phyloP scores from a whole-genome alignment of 1,140 invertebrate genomes.

The Drosophila truncata region DNA sequence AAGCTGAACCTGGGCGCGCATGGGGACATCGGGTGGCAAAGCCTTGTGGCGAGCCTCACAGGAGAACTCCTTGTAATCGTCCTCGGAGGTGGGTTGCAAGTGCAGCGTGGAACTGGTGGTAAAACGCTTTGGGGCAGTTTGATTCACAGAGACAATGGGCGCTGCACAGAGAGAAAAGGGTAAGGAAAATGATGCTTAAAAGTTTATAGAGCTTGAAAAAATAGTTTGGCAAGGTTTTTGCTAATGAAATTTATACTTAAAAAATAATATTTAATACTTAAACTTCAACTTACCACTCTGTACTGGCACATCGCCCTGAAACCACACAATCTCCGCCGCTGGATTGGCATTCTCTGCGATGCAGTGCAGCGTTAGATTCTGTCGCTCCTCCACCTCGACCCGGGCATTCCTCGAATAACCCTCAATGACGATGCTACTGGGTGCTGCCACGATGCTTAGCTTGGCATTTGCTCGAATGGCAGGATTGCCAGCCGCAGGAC shows the following conservation, averaged over 20 bases:
- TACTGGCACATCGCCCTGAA: slow-evolving; percentile 91
- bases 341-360: slow-evolving; percentile 94
- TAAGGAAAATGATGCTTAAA: background rate
- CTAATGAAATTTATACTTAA: background rate
- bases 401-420: slow-evolving; percentile 91
- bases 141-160: slow-evolving; percentile 86
- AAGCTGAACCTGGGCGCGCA: slow-evolving; percentile 92
- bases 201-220: background rate
- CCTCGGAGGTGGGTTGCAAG: slow-evolving; percentile 92
- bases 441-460: slow-evolving; percentile 95
- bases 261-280: background rate
- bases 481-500: slow-evolving; percentile 90
- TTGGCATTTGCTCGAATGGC: slow-evolving; percentile 93
- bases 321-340: slow-evolving; percentile 94
- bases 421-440: slow-evolving; percentile 93
- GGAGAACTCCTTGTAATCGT: slow-evolving; percentile 94
- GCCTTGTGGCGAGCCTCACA: slow-evolving; percentile 96
- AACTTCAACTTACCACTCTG: slow-evolving; percentile 87
- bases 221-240: background rate
- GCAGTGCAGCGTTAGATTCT: slow-evolving; percentile 93
- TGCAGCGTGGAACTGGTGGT: slow-evolving; percentile 87
- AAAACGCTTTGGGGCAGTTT: slow-evolving; percentile 85
- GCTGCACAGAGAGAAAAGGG: slow-evolving; percentile 76
- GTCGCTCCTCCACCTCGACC: slow-evolving; percentile 93
- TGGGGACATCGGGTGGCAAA: slow-evolving; percentile 90